phyloP scores from a whole-genome alignment of 2,797 vertebrate genomes.

The Sebastes matsubarae region DNA sequence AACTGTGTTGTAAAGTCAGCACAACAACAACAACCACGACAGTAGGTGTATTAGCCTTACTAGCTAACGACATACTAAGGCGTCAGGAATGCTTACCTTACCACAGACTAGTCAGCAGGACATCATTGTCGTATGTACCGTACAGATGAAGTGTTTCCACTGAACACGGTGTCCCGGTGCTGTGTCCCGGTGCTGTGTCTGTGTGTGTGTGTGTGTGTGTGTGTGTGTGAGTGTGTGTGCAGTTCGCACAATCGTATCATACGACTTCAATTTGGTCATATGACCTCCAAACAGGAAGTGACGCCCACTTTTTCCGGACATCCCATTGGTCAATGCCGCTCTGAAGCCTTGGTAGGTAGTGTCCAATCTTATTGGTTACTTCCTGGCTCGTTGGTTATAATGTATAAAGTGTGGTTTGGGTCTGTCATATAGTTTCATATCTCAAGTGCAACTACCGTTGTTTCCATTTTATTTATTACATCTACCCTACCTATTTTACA shows the following conservation, averaged over 20 bases:
- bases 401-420: not conserved
- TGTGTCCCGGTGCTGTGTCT: not conserved
- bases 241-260: conserved; percentile 25
- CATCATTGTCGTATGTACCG: not conserved
- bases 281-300: conserved; percentile 65
- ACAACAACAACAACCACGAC: not conserved
- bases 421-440: too few relatives aligned
- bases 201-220: too few relatives aligned
- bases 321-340: conserved; percentile 45
- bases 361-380: not conserved
- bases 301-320: conserved; percentile 12
- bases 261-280: conserved; percentile 65
- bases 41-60: rapidly evolving
- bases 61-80: rapidly evolving
- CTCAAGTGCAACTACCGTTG: too few relatives aligned
- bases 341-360: rapidly evolving
- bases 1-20: not conserved
- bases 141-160: rapidly evolving
- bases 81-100: not conserved
- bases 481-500: too few relatives aligned
- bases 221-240: rapidly evolving
- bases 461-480: too few relatives aligned
- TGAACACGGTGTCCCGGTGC: rapidly evolving
- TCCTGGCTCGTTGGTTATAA: rapidly evolving
- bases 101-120: not conserved